Evolutionary conservation across 2,797 vertebrate genomes (phyloP), one percentile per base, ranked within the genome.

Genomic region (Mormyrus hasselquistii): DNA sequence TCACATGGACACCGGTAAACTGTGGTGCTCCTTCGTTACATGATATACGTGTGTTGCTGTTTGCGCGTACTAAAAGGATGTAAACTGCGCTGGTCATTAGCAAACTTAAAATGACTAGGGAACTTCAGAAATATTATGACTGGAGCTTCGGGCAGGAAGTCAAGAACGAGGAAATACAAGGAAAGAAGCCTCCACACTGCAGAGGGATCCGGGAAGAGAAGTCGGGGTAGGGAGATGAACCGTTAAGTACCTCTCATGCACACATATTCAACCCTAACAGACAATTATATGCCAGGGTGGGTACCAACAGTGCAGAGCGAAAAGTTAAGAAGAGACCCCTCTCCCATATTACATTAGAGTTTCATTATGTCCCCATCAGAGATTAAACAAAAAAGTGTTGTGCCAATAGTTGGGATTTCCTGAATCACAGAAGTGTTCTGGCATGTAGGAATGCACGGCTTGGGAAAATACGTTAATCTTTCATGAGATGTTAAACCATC

Each of bases 341-440:
- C 69, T 73, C 69, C 76, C 76, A n/a, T 82, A 82, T 82, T 82
- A 82, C 47, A 82, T 82, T 82, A 44, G 76, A 82, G 47, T 47
- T 82, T 47, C 76, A 82, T 82, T 82, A 82, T 34, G 6, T 38
- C 19, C 3, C 76, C 76, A 7, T 82, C 76, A 47, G 76, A 82
- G 76, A 82, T 82, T 44, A 82, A 82, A 82, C 16, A 82, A 82
- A 82, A 82, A 82, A 82, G 41, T 44, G 19, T 44, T 44, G 16
- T 82, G 38, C 76, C 19, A 22, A 82, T n/a, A 82, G 76, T 4
- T 82, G 41, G 41, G 38, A 82, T 82, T 82, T 82, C 76, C 41
- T n/a, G 76, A 82, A 82, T 82, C 76, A 22, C 76, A 10, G 76
- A 19, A 44, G 76, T 82, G 41, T 9, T 41, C 41, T 12, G 38